phyloP scores from a whole-genome alignment of 2,797 vertebrate genomes.

The Graptemys geographica region DNA sequence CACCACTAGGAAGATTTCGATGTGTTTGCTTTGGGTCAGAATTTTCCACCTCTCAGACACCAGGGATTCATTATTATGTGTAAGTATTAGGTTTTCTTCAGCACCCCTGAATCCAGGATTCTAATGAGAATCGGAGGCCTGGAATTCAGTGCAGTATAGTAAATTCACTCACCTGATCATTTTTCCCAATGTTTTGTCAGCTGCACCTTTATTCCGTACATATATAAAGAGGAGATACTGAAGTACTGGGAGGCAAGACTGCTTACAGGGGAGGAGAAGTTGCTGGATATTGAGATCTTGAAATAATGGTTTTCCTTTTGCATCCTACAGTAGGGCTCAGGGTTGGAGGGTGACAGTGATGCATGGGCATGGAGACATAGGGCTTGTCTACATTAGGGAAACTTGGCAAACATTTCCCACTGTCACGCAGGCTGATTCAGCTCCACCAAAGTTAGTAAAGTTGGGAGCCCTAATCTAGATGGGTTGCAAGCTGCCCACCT shows the following conservation, averaged over 20 bases:
- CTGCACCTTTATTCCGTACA: fast-evolving
- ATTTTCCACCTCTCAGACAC: background rate
- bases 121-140: background rate
- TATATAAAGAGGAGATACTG: background rate
- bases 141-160: background rate
- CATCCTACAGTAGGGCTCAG: background rate
- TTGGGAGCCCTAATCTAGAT: fast-evolving
- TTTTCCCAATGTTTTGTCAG: background rate
- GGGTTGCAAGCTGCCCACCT: background rate
- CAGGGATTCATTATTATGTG: fast-evolving
- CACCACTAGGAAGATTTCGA: fast-evolving
- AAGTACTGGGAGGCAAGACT: background rate
- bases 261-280: background rate
- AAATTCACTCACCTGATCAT: background rate
- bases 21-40: background rate
- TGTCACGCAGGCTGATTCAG: fast-evolving
- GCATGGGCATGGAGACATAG: background rate
- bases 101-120: background rate
- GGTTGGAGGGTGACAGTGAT: background rate
- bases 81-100: background rate
- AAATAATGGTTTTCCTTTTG: fast-evolving
- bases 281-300: fast-evolving
- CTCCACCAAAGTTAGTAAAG: background rate
- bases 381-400: fast-evolving
- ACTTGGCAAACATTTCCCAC: background rate